Conservation (phyloP, 2,113 vertebrate genomes). For the Canis aureus region DNA sequence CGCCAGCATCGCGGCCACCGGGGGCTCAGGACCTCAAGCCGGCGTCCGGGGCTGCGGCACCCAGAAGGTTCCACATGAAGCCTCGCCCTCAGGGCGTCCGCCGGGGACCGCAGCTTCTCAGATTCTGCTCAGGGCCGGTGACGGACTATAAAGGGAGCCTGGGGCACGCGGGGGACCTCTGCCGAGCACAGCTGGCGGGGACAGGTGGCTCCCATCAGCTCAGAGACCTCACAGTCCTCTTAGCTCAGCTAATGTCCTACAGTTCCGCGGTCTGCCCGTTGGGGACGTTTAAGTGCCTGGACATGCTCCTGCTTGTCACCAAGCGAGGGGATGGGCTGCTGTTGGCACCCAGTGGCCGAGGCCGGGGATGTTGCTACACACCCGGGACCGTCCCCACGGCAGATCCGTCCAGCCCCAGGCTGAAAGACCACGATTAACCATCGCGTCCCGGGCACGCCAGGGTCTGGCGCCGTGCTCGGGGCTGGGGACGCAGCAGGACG, state of each 20-base stretch:
- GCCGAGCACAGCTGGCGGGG: neutral
- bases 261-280: neutral
- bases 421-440: no score
- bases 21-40: rapidly evolving
- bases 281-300: neutral
- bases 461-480: neutral
- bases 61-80: neutral
- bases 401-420: neutral
- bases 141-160: neutral
- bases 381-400: rapidly evolving
- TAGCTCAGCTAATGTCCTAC: neutral
- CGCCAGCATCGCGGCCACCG: rapidly evolving
- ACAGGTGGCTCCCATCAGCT: neutral
- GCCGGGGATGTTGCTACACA: neutral
- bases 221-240: neutral
- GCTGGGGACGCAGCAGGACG: neutral
- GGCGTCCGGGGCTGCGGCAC: neutral
- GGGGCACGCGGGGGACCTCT: neutral
- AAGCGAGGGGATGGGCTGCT: neutral
- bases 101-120: no score
- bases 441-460: neutral
- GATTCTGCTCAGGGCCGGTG: neutral
- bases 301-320: neutral
- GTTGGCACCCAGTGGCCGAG: neutral
- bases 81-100: neutral